These are phyloP conservation scores for Drosophila mimica DNA, from an alignment of 2,888 invertebrate genomes.

Conservation along the genomic window DNA sequence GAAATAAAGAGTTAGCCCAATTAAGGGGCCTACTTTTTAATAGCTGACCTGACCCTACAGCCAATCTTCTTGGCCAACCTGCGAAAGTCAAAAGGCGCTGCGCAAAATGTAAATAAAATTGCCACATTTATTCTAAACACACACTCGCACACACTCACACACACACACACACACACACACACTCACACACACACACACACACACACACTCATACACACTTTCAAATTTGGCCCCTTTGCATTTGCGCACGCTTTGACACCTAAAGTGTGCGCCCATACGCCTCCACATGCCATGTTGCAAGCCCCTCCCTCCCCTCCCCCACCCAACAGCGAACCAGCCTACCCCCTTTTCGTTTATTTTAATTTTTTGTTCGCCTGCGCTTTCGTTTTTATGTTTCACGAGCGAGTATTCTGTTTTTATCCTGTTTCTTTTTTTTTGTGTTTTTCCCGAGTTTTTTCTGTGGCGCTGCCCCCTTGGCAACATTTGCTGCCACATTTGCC, in stretches of 20 bases:
- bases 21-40: constrained; percentile 54
- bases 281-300: constrained; percentile 38
- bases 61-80: constrained; percentile 31
- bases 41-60: constrained; percentile 31
- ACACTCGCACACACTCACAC: constrained; percentile 12
- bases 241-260: constrained; percentile 75
- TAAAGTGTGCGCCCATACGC: constrained; percentile 78
- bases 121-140: constrained; percentile 67
- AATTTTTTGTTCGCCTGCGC: constrained; percentile 78
- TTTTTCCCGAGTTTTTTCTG: constrained; percentile 36
- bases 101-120: constrained; percentile 74
- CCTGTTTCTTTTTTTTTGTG: constrained; percentile 20
- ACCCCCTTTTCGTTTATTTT: constrained; percentile 69
- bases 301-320: constrained; percentile 29
- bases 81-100: constrained; percentile 53
- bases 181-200: neutral
- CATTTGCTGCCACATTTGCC: constrained; percentile 60
- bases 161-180: neutral
- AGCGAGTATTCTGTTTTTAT: constrained; percentile 28
- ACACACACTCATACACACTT: constrained; percentile 5
- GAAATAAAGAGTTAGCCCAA: constrained; percentile 65
- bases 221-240: constrained; percentile 35
- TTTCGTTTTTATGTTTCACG: constrained; percentile 68
- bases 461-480: constrained; percentile 40
- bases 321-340: neutral